Base-by-base conservation (phyloP, 2,888 invertebrate genomes). In the Pseudoips prasinana region DNA sequence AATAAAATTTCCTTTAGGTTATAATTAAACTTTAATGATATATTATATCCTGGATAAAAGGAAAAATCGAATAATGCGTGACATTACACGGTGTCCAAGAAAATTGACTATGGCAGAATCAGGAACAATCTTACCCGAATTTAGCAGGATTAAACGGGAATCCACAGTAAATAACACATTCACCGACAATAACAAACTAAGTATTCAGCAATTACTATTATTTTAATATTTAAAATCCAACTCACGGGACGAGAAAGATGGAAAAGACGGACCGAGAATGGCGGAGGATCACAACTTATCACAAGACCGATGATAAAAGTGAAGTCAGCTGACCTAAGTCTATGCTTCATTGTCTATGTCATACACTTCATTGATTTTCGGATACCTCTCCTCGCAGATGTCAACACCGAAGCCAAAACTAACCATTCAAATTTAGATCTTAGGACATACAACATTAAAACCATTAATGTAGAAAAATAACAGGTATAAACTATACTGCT, bases 221-320 rank as follows among this genome's bases (percentile, higher is more conserved):
- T 38, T 49, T 36, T 56, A 72, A 60, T 62, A 55, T 49, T 38
- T 56, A 64, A 76, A 79, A 71, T 61, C 58, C 57, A 77, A 89
- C 89, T 89, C 83, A 89, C 89, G 67, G 69, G 83, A 77, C 80
- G 68, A 74, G 73, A 81, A 78, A 84, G 84, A 82, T 71, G 78
- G 78, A 83, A 85, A 81, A 86, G 85, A 76, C 80, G 79, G 80
- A 70, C 81, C 70, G 73, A 85, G 88, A 87, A 89, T 88, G 88
- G 89, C 88, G 88, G 88, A 86, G 79, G 59, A 73, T 65, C 68
- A 79, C 80, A 81, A 87, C 83, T 80, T 88, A 88, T 89, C 88
- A 89, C 89, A 89, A 88, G 89, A 89, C 87, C 85, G 78, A 79
- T 82, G 88, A 88, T 89, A 86, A 85, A 87, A 85, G 58, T 81